Conservation (phyloP, 2,113 vertebrate genomes). For the Isurus oxyrinchus region DNA sequence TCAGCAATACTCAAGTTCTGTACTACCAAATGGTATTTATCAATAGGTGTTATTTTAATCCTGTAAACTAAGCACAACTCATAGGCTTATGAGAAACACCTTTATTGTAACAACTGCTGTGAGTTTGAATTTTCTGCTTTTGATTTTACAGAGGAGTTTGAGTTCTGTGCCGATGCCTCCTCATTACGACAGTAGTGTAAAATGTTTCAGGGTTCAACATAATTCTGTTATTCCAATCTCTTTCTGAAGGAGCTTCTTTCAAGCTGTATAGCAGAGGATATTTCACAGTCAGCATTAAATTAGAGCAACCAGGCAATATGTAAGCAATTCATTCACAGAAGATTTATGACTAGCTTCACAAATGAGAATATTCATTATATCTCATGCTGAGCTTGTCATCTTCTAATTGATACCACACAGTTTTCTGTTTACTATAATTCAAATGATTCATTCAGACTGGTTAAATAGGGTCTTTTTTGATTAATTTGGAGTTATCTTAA, state of each 20-base stretch:
- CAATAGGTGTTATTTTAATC: not conserved
- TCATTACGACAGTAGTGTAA: not conserved
- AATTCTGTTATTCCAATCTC: not conserved
- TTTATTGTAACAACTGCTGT: not conserved
- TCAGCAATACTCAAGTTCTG: too few relatives aligned
- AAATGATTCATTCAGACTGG: not conserved
- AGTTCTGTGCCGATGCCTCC: not conserved
- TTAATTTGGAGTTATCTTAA: not conserved
- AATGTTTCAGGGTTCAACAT: not conserved
- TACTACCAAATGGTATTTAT: not conserved
- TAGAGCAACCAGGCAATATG: not conserved
- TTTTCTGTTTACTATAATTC: not conserved
- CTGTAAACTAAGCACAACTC: not conserved
- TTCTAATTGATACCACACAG: not conserved
- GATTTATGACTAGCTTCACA: not conserved
- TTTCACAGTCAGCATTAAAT: not conserved
- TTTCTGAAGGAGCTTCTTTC: not conserved
- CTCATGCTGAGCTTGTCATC: not conserved
- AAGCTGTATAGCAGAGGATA: not conserved
- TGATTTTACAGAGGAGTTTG: not conserved
- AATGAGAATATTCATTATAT: not conserved
- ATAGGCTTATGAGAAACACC: not conserved
- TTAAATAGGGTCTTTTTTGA: not conserved
- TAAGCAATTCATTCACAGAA: not conserved
- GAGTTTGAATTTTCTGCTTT: not conserved